Evolutionary conservation across 2,888 invertebrate genomes (phyloP).

Genomic region (Hemaris fuciformis): DNA sequence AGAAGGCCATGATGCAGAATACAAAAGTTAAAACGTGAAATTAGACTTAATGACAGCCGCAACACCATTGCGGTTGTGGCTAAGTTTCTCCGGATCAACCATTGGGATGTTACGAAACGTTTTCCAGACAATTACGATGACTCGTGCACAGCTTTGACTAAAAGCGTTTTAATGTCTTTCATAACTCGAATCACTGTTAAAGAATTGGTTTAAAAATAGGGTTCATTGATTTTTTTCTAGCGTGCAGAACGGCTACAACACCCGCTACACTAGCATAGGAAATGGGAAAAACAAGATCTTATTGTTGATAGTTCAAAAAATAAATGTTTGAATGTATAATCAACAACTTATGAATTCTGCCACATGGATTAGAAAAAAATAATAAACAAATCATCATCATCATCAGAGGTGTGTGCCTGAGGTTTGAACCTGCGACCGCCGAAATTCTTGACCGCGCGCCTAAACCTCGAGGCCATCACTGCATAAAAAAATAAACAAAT

Average conservation of each 20-base stretch:
- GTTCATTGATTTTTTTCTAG: too few species aligned
- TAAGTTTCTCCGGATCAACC: not conserved
- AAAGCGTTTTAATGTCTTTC: not conserved
- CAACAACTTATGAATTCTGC: not conserved
- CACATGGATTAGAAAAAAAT: not conserved
- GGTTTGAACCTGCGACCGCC: too few species aligned
- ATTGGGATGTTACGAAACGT: not conserved
- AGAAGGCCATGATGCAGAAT: not conserved
- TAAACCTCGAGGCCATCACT: too few species aligned
- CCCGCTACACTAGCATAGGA: too few species aligned
- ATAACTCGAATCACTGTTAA: not conserved
- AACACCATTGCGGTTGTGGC: not conserved
- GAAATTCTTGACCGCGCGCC: too few species aligned
- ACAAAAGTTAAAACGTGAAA: not conserved
- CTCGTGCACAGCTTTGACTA: not conserved
- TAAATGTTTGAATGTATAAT: not conserved
- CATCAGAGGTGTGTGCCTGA: too few species aligned
- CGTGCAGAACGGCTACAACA: too few species aligned
- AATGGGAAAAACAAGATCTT: too few species aligned
- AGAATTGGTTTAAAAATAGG: not conserved
- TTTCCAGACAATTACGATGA: not conserved
- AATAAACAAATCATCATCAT: too few species aligned
- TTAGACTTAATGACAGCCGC: not conserved
- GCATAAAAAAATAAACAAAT: too few species aligned
- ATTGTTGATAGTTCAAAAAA: too few species aligned